phyloP scores from a whole-genome alignment of 1,140 invertebrate species.

The Zaprionus capensis region DNA sequence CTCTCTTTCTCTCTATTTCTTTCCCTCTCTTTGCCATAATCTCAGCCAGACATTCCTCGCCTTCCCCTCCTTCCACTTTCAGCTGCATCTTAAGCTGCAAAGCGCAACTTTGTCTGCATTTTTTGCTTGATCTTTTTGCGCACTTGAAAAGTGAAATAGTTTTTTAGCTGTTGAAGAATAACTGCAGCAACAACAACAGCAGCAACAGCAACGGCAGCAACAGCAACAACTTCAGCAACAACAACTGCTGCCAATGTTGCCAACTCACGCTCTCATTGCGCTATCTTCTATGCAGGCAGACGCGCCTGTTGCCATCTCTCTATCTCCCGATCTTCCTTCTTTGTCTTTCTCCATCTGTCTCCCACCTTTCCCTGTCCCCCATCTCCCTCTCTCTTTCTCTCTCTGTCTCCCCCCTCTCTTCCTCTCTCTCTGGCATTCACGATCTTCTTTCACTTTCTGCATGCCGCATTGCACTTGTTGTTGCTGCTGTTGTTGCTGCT shows the following conservation, averaged over 20 bases:
- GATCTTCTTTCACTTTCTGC: slow-evolving; percentile 80
- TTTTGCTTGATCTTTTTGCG: slow-evolving; percentile 13
- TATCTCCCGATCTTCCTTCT: slow-evolving; percentile 6
- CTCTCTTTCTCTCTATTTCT: background rate
- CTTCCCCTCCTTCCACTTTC: background rate
- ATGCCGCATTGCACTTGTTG: slow-evolving; percentile 29
- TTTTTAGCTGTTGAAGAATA: slow-evolving; percentile 17
- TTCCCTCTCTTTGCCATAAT: background rate
- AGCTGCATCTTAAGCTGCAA: slow-evolving; percentile 11
- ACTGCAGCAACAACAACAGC: slow-evolving; percentile 9
- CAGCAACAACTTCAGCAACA: background rate
- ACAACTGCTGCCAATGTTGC: slow-evolving; percentile 52
- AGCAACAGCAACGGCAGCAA: background rate
- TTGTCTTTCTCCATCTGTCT: slow-evolving; percentile 1
- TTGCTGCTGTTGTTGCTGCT: slow-evolving; percentile 3
- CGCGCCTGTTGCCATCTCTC: background rate
- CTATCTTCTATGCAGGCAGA: slow-evolving; percentile 43
- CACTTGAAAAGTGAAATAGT: slow-evolving; percentile 48
- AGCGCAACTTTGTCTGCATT: slow-evolving; percentile 23
- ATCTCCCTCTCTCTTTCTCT: background rate
- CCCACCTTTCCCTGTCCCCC: slow-evolving; percentile 10
- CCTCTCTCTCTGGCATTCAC: slow-evolving; percentile 33
- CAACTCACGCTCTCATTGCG: slow-evolving; percentile 67
- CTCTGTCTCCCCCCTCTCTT: slow-evolving; percentile 1
- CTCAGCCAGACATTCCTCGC: background rate